Percentiles rank a stretch among this genome's conserved stretches.
These are phyloP conservation scores for Orchestia grillus DNA, from an alignment of 1,140 invertebrate genomes.

Conservation along the genomic window DNA sequence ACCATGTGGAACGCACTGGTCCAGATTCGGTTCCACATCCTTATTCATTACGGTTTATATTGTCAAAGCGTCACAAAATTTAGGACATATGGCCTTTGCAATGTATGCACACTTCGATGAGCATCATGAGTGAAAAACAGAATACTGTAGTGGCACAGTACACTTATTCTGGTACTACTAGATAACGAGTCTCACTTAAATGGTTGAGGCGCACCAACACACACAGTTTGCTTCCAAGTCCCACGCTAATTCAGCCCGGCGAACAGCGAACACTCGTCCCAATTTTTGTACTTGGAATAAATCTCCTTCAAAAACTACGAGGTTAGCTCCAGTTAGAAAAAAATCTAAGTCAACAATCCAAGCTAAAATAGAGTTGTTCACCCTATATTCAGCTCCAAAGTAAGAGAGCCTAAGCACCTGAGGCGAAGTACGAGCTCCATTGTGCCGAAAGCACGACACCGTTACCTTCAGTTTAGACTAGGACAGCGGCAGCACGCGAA, in stretches of 20 bases:
- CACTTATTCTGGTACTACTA: neutral
- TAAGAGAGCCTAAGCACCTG: neutral
- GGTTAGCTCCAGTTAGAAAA: neutral
- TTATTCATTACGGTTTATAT: too few relatives aligned
- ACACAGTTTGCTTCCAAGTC: neutral
- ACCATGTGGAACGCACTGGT: too few relatives aligned
- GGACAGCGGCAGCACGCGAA: neutral
- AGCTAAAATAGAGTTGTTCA: neutral
- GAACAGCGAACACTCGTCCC: neutral
- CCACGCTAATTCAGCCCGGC: neutral
- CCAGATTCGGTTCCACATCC: too few relatives aligned
- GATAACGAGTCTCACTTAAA: neutral
- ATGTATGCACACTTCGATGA: neutral
- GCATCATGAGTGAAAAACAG: neutral
- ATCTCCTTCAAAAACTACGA: neutral
- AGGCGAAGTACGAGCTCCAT: neutral
- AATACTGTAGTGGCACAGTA: neutral
- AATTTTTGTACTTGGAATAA: neutral
- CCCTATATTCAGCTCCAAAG: neutral
- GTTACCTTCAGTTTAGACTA: neutral
- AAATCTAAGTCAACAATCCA: neutral
- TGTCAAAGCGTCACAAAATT: neutral
- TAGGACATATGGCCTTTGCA: neutral
- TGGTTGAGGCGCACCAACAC: neutral
- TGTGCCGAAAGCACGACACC: neutral